phyloP scores from a whole-genome alignment of 2,888 invertebrate genomes.

The Tryphoninae sp. region DNA sequence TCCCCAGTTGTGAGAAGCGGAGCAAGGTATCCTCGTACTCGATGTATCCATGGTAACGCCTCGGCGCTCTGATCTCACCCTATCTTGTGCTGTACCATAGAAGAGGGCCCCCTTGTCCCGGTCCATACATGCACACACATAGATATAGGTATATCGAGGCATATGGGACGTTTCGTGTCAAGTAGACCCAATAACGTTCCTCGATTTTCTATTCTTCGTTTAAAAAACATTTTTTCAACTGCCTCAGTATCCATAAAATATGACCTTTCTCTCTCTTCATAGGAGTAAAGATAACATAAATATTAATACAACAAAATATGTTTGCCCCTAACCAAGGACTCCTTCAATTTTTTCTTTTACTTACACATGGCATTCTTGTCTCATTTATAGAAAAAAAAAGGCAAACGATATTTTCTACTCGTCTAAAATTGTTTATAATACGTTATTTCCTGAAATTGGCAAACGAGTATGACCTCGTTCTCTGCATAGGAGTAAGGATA shows the following conservation, averaged over 20 bases:
- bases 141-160: background rate
- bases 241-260: background rate
- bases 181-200: background rate
- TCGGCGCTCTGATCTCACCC: conserved; percentile 58
- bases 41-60: conserved; percentile 70
- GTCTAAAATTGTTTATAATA: too few relatives aligned
- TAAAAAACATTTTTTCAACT: background rate
- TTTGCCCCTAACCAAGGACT: too few relatives aligned
- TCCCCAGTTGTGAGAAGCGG: conserved; percentile 41
- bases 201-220: background rate
- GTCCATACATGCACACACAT: conserved; percentile 2
- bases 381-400: too few relatives aligned
- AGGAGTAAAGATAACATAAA: too few relatives aligned
- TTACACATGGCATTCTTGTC: too few relatives aligned
- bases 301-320: too few relatives aligned
- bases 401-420: too few relatives aligned
- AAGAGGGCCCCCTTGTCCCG: conserved; percentile 31
- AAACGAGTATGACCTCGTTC: background rate
- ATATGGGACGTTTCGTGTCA: background rate
- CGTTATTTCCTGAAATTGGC: background rate
- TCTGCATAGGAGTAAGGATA: too few relatives aligned
- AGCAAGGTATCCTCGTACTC: conserved; percentile 64
- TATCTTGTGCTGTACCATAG: conserved; percentile 56
- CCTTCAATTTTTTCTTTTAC: too few relatives aligned
- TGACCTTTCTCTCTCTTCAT: too few relatives aligned